Evolutionary conservation across 2,797 vertebrate species (phyloP), one percentile per base, ranked within the genome.

Genomic region (Lepus townsendii): DNA sequence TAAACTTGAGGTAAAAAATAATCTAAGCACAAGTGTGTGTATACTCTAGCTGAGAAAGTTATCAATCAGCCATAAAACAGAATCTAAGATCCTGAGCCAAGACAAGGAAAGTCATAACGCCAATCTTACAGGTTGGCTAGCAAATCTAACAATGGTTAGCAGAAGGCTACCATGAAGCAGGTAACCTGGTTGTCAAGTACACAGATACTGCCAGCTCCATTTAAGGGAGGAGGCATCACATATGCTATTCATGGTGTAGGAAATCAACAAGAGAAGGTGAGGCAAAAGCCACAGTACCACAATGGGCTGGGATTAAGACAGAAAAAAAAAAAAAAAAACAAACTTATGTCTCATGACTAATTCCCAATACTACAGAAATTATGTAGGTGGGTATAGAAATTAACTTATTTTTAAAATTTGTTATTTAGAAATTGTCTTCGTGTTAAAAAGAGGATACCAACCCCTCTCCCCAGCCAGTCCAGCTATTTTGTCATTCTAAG

Each of bases 341-440:
- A 42, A 42, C 42, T 42, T 42, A 42, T 16, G 13, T 57, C 19
- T 57, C 7, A 57, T 16, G 14, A 80, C 17, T 30, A 87, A 42
- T 52, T 83, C 5, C 38, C 6, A 42, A 32, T 26, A 2, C 38
- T 75, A 42, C 4, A 76, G 57, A 80, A 83, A 32, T 82, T 78
- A 57, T 4, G 4, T 17, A 84, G 30, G 7, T 47, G 71, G 35
- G 20, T 35, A 88, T 22, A 68, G 16, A 38, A 27, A 57, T 54
- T 32, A 71, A 24, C 10, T 88, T 91, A 90, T 38, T 94, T 91
- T 87, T 72, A 69, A 63, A 77, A 83, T 84, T 77, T 84, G 9
- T 27, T 83, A 84, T 63, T 96, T 94, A 22, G 10, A 92, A 84
- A 86, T 73, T 50, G 57, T 38, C 73, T 88, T 63, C 27, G 73